Base-by-base conservation (phyloP, 2,888 invertebrate genomes). In the Arge pagana region DNA sequence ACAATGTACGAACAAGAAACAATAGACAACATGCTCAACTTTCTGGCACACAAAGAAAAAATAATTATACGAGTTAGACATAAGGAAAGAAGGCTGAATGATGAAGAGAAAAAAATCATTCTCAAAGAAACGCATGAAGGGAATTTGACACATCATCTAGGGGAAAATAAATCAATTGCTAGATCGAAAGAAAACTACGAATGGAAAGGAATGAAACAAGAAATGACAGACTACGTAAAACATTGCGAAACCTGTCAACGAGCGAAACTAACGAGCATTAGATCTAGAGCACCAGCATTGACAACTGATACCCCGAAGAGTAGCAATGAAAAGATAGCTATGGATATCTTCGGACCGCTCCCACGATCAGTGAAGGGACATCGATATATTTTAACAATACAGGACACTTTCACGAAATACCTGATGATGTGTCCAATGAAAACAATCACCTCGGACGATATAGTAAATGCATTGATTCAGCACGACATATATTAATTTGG, bases 111-210 rank as follows among this genome's bases (percentile, higher is more conserved):
- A 11, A 5, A 35, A 35, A 11, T 35, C 35, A 35, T 26, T 8
- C 28, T 26, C 28, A 10, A 26, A 10, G 28, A 10, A 26, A 26
- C 7, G 7, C 28, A 26, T 10, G 28, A 10, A 26, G 28, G 28
- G 10, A 26, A 26, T n/a, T 24, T 24, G 24, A 43, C 30, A 15
- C 33, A 50, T 4, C 50, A 23, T 10, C 21, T 50, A 6, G 50
- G 50, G 21, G 50, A 10, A 36, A 42, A 15, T 19, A 40, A 8
- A 43, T 35, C 10, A 35, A 31, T 51, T 21, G 50, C 41, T 4
- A 41, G 42, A 23, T 11, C 35, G 5, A 31, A 35, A 21, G 33
- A 33, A 15, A 35, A 16, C 8, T 31, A 31, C 11, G 21, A 41
- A 7, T 40, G 21, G 13, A 35, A 15, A 11, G 42, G 10, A 8